Percentiles rank a stretch among this genome's conserved stretches.
Evolutionary conservation across 2,113 vertebrate species (phyloP).

Genomic region (Heliornis fulica): DNA sequence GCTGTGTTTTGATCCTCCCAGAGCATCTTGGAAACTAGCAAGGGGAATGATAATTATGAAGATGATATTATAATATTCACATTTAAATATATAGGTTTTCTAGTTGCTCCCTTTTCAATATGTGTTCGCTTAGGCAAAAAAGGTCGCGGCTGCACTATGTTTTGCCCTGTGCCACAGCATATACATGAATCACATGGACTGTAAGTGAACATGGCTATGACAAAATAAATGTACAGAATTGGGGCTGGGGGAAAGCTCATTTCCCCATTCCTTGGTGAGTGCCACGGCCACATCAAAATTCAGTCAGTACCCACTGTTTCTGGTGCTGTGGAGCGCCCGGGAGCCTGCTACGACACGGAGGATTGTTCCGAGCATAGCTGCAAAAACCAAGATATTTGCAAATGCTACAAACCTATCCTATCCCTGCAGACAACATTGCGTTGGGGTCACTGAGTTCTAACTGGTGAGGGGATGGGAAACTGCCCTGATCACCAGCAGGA

Average conservation of each 20-base stretch:
- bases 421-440: background rate
- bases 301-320: background rate
- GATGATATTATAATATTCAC: conserved; percentile 45
- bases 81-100: conserved; percentile 60
- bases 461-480: background rate
- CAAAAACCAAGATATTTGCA: background rate
- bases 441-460: background rate
- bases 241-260: background rate
- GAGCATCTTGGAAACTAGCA: conserved; percentile 61
- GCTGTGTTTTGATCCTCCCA: conserved; percentile 66
- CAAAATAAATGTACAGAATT: background rate
- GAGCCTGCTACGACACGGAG: background rate
- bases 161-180: background rate
- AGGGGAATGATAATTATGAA: conserved; percentile 54
- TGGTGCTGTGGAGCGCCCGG: background rate
- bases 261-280: background rate
- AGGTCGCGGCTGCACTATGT: background rate
- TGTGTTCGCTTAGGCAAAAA: conserved; percentile 20
- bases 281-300: background rate
- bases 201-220: background rate
- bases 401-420: background rate
- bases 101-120: conserved; percentile 16
- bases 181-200: background rate
- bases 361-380: background rate
- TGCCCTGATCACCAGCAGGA: background rate